These are phyloP conservation scores for Lophius piscatorius DNA, from an alignment of 2,113 vertebrate species.

Conservation along the genomic window DNA sequence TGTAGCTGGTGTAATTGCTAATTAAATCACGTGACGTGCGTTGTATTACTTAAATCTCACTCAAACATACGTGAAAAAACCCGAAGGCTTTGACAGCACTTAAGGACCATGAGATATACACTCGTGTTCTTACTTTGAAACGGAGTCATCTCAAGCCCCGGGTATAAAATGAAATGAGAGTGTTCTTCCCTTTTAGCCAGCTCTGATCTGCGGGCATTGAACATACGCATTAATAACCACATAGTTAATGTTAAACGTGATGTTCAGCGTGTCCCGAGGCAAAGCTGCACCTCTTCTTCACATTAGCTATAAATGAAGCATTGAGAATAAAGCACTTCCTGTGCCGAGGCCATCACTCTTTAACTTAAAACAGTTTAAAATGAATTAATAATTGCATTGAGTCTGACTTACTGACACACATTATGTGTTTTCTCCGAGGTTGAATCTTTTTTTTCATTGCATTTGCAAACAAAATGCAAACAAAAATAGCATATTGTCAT, in stretches of 20 bases:
- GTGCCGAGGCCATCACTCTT: too few species aligned
- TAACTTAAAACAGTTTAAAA: too few species aligned
- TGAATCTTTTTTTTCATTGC: too few species aligned
- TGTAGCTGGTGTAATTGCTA: conserved; percentile 3
- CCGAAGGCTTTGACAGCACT: background rate
- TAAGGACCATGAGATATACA: background rate
- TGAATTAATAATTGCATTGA: too few species aligned
- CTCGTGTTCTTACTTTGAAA: background rate
- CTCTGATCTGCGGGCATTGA: conserved; percentile 27
- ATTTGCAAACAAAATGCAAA: too few species aligned
- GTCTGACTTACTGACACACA: too few species aligned
- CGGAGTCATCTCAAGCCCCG: background rate
- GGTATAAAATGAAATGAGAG: conserved; percentile 5
- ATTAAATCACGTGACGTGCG: background rate
- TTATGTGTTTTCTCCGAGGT: too few species aligned
- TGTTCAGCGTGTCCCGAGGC: conserved; percentile 1
- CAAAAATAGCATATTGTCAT: too few species aligned
- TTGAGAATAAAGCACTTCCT: too few species aligned
- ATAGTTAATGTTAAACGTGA: conserved; percentile 31
- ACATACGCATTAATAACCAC: conserved; percentile 21
- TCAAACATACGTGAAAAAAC: background rate
- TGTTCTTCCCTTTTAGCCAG: conserved; percentile 9
- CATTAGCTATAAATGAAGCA: background rate
- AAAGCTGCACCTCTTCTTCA: background rate
- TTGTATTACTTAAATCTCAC: background rate